phyloP scores from a whole-genome alignment of 2,888 invertebrate species.

The Dusona sp. region DNA sequence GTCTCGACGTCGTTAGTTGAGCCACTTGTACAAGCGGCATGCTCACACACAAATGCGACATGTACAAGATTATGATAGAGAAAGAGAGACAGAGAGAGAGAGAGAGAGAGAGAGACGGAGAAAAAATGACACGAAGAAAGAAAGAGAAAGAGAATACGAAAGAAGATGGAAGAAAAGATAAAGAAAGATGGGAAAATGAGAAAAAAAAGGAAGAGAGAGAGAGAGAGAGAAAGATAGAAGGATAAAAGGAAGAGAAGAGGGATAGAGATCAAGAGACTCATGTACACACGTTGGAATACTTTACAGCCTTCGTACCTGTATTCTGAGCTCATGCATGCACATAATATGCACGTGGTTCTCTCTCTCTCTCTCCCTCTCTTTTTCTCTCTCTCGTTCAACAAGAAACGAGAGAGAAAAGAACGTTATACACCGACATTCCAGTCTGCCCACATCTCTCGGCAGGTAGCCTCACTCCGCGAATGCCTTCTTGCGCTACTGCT shows the following conservation, averaged over 20 bases:
- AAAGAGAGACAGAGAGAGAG: not conserved
- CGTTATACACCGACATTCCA: constrained; percentile 71
- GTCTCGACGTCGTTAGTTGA: constrained; percentile 45
- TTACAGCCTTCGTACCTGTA: constrained; percentile 61
- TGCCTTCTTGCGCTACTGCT: constrained; percentile 62
- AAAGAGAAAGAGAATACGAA: constrained; percentile 8
- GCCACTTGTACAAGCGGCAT: constrained; percentile 46
- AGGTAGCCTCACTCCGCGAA: constrained; percentile 73
- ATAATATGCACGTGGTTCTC: constrained; percentile 60
- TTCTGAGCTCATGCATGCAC: constrained; percentile 55
- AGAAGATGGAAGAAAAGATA: not conserved
- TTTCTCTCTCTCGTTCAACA: constrained; percentile 47
- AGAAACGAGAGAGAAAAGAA: constrained; percentile 43
- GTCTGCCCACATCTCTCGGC: constrained; percentile 75
- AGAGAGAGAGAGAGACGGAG: not conserved
- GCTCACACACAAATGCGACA: constrained; percentile 33
- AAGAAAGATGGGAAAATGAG: constrained; percentile 4
- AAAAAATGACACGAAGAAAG: not conserved
- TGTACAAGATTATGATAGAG: constrained; percentile 21
- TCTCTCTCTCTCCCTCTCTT: constrained; percentile 20
- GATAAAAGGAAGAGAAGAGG: constrained; percentile 3
- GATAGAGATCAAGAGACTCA: constrained; percentile 24
- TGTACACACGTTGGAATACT: constrained; percentile 54
- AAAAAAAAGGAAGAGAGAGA: not conserved
- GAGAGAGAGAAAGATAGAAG: not conserved